phyloP scores from a whole-genome alignment of 2,797 vertebrate species.

The Liasis olivaceus region DNA sequence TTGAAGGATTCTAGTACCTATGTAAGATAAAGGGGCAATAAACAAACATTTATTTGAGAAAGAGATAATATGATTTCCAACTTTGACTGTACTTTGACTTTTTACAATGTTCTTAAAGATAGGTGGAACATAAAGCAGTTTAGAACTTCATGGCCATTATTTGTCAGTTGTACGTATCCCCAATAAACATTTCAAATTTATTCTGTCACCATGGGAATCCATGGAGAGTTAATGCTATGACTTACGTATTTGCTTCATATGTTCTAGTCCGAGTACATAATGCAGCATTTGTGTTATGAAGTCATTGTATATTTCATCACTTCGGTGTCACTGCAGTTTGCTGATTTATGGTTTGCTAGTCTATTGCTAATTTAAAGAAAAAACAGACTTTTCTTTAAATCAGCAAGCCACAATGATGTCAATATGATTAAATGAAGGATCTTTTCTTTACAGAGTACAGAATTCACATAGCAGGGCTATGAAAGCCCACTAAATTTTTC shows the following conservation, averaged over 20 bases:
- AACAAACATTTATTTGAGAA: background rate
- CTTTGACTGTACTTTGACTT: background rate
- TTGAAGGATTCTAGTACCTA: background rate
- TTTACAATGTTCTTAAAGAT: background rate
- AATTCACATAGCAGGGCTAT: background rate
- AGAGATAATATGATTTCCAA: background rate
- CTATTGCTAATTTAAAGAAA: background rate
- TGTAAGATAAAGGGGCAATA: background rate
- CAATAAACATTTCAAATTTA: background rate
- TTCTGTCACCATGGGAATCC: background rate
- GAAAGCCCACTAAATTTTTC: background rate
- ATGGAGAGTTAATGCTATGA: background rate
- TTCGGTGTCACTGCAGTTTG: background rate
- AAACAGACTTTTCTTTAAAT: background rate
- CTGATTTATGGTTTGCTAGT: background rate
- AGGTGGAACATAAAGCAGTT: background rate
- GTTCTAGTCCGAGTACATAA: background rate
- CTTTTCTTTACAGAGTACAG: background rate
- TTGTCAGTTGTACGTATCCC: background rate
- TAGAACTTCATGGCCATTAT: background rate
- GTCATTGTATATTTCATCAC: background rate
- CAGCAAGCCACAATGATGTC: background rate
- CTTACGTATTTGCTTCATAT: background rate
- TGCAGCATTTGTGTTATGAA: background rate
- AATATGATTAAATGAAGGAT: background rate